phyloP scores from a whole-genome alignment of 2,888 invertebrate genomes.

The Rhamphomyia laevipes region DNA sequence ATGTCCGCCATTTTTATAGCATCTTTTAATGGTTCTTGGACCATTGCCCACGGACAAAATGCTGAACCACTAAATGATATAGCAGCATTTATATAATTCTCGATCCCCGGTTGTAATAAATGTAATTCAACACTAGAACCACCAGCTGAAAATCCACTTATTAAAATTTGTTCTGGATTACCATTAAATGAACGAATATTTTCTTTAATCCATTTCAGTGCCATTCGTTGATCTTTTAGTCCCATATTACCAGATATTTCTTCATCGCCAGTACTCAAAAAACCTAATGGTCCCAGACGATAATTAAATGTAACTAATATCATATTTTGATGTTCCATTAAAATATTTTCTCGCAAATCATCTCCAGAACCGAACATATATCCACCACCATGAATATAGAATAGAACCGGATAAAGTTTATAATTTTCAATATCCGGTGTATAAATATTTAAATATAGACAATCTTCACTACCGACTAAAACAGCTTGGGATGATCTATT shows the following conservation, averaged over 20 bases:
- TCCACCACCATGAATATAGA: constrained; percentile 55
- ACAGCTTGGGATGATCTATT: neutral
- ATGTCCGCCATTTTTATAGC: constrained; percentile 33
- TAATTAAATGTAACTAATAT: constrained; percentile 57
- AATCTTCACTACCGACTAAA: constrained; percentile 8
- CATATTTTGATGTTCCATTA: constrained; percentile 49
- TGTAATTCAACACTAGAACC: constrained; percentile 63
- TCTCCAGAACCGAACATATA: constrained; percentile 51
- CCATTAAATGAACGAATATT: constrained; percentile 60
- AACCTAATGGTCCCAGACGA: constrained; percentile 55
- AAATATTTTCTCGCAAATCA: constrained; percentile 42
- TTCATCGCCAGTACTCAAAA: constrained; percentile 59
- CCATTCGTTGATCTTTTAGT: constrained; percentile 58
- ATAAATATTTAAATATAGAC: constrained; percentile 44
- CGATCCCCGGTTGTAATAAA: constrained; percentile 40
- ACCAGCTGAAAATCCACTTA: constrained; percentile 59
- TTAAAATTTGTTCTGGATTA: constrained; percentile 51
- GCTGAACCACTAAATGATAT: constrained; percentile 56
- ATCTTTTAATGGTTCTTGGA: constrained; percentile 46
- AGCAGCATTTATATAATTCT: constrained; percentile 16
- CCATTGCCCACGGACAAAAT: constrained; percentile 46
- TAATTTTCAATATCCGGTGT: constrained; percentile 33
- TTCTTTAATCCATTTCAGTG: constrained; percentile 53
- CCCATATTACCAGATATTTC: constrained; percentile 59
- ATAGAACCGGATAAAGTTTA: constrained; percentile 45